A percentile compares a stretch with the other conserved stretches of the same genome.
Evolutionary conservation across 2,797 vertebrate genomes (phyloP).

Genomic region (Danio aesculapii): DNA sequence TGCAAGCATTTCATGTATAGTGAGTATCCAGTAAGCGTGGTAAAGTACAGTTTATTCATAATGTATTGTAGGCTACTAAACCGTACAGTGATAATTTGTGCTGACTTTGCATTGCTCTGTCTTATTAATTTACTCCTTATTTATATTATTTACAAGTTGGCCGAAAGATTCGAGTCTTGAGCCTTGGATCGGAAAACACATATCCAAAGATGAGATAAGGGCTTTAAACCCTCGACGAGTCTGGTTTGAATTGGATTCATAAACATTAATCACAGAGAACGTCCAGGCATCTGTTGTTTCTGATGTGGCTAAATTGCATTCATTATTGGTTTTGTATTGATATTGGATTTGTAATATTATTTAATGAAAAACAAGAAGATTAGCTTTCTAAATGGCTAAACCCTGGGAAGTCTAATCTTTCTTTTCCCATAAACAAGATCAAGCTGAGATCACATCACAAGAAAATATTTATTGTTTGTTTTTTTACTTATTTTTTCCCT

Average conservation of each 20-base stretch:
- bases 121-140: background rate
- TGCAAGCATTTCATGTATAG: background rate
- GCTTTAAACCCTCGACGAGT: constrained; percentile 1
- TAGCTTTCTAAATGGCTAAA: constrained; percentile 12
- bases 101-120: background rate
- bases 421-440: constrained; percentile 17
- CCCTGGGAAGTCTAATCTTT: background rate
- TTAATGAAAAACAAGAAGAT: constrained; percentile 6
- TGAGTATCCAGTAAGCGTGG: background rate
- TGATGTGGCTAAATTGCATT: background rate
- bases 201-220: constrained; percentile 8
- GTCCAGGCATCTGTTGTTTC: background rate
- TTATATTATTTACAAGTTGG: background rate
- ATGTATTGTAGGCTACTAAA: background rate
- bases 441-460: background rate
- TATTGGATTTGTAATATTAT: background rate
- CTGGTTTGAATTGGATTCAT: constrained; percentile 4
- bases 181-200: background rate
- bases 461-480: background rate
- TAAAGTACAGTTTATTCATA: background rate
- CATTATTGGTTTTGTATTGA: background rate
- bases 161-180: background rate
- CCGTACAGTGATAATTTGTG: background rate
- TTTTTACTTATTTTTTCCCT: background rate
- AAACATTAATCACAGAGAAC: background rate